phyloP scores from a whole-genome alignment of 2,888 invertebrate species.

The Callosobruchus maculatus region DNA sequence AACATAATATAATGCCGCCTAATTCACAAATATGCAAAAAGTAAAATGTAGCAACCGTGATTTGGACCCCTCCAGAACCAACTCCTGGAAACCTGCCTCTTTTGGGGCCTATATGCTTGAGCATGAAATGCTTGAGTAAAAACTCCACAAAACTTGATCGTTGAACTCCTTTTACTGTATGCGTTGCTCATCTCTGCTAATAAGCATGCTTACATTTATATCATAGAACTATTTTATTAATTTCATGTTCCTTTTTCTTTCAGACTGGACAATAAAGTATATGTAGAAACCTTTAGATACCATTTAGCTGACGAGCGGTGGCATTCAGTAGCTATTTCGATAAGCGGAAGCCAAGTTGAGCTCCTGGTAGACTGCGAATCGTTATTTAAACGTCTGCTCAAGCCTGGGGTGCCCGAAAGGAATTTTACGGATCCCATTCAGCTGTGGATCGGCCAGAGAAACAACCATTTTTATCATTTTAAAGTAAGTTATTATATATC shows the following conservation, averaged over 20 bases:
- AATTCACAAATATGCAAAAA: no score
- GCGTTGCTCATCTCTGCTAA: no score
- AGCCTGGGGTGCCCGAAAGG: slow-evolving; percentile 67
- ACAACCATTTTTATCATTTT: slow-evolving; percentile 75
- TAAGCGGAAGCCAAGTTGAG: slow-evolving; percentile 80
- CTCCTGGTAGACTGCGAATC: slow-evolving; percentile 84
- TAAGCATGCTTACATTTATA: neutral
- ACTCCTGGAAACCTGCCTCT: no score
- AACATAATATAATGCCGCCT: no score
- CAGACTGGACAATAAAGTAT: slow-evolving; percentile 54
- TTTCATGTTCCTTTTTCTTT: neutral
- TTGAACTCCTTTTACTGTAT: no score
- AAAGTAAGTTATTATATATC: slow-evolving; percentile 61
- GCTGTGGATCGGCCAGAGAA: slow-evolving; percentile 86
- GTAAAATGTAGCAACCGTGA: no score
- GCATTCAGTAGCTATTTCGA: slow-evolving; percentile 82
- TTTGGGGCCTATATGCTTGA: no score
- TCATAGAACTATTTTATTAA: neutral
- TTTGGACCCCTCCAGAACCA: no score
- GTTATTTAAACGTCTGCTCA: slow-evolving; percentile 74
- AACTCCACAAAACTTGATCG: no score
- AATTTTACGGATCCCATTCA: slow-evolving; percentile 72
- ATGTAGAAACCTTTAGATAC: slow-evolving; percentile 84
- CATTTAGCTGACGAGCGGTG: slow-evolving; percentile 83
- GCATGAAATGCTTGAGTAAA: no score